Conservation (phyloP, 2,113 vertebrate genomes). For the Ifrita kowaldi region DNA sequence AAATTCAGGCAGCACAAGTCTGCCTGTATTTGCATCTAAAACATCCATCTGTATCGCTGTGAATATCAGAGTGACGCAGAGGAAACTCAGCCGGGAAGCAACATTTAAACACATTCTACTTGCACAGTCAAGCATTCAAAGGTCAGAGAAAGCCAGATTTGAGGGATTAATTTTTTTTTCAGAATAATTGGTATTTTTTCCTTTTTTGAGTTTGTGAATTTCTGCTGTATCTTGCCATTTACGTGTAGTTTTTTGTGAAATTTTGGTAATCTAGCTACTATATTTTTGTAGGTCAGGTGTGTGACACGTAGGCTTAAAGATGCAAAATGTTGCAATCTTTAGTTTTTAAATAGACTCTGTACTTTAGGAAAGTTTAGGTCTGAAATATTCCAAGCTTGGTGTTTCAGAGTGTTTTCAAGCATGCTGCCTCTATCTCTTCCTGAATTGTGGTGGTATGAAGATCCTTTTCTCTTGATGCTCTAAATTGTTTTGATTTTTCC, state of each 20-base stretch:
- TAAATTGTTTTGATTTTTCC: neutral
- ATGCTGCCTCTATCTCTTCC: neutral
- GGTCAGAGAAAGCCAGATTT: neutral
- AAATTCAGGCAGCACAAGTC: neutral
- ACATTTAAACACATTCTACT: neutral
- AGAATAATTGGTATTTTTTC: neutral
- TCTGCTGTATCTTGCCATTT: fast-evolving
- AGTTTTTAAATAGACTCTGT: neutral
- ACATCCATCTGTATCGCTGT: neutral
- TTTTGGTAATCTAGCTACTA: neutral
- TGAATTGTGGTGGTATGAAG: neutral
- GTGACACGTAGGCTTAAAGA: neutral
- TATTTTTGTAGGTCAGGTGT: neutral
- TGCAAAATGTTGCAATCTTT: neutral
- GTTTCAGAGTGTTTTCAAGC: neutral
- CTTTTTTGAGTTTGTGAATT: neutral
- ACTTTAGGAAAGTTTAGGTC: neutral
- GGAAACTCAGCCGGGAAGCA: slow-evolving; percentile 12
- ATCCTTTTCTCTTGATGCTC: neutral
- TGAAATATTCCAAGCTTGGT: neutral
- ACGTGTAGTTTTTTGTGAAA: neutral
- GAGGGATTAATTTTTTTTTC: neutral
- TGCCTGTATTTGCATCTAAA: slow-evolving; percentile 33
- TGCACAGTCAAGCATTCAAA: slow-evolving; percentile 13
- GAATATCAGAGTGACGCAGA: neutral